Conservation (phyloP, 2,888 invertebrate genomes). For the Hymenopus coronatus region DNA sequence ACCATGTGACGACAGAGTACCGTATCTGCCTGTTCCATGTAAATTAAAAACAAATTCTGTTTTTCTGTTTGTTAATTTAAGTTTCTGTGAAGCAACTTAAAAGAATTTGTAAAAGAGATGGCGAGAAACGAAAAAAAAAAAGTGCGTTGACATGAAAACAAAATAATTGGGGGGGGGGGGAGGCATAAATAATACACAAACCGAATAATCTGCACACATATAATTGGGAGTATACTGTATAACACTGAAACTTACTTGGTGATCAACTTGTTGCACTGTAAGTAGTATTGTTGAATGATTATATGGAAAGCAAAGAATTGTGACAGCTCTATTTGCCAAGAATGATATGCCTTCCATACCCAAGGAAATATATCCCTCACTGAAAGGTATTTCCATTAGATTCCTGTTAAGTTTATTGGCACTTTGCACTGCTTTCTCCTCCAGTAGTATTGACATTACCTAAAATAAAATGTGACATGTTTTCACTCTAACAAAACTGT, state of each 20-base stretch:
- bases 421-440: slow-evolving; percentile 42
- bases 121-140: too few relatives aligned
- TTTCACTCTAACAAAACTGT: not conserved
- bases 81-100: too few relatives aligned
- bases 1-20: too few relatives aligned
- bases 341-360: slow-evolving; percentile 45
- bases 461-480: slow-evolving; percentile 29
- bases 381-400: slow-evolving; percentile 49
- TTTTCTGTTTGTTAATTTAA: too few relatives aligned
- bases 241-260: not conserved
- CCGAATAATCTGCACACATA: too few relatives aligned
- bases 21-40: too few relatives aligned
- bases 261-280: slow-evolving; percentile 47
- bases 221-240: too few relatives aligned
- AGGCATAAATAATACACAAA: too few relatives aligned
- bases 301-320: slow-evolving; percentile 47
- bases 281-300: slow-evolving; percentile 47
- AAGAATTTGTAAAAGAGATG: too few relatives aligned
- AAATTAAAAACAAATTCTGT: too few relatives aligned
- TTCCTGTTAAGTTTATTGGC: slow-evolving; percentile 31
- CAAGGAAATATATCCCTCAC: slow-evolving; percentile 49
- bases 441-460: slow-evolving; percentile 50
- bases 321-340: slow-evolving; percentile 47
- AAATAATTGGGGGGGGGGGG: too few relatives aligned
- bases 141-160: too few relatives aligned